Evolutionary conservation across 2,888 invertebrate species (phyloP).

Genomic region (Aporophyla lueneburgensis): DNA sequence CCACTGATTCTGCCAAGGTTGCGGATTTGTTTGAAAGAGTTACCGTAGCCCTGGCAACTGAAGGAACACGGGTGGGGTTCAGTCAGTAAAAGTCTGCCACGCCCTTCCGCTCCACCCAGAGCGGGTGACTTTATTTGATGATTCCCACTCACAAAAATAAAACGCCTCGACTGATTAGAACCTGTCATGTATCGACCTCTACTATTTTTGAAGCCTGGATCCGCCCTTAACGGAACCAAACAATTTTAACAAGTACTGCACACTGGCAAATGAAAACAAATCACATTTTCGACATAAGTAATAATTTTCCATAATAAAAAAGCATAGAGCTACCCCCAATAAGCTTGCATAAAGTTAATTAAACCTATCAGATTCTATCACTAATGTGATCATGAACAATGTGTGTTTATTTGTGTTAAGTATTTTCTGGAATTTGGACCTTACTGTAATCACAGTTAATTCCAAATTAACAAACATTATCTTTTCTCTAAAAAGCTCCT

Average conservation of each 20-base stretch:
- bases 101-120: no score
- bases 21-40: no score
- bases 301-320: not conserved
- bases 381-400: not conserved
- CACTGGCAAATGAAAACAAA: not conserved
- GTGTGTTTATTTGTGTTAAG: not conserved
- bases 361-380: not conserved
- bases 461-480: conserved; percentile 13
- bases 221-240: no score
- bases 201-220: no score
- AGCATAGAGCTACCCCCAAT: not conserved
- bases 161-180: no score
- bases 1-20: no score
- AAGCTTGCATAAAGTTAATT: not conserved
- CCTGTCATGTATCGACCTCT: no score
- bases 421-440: not conserved
- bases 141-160: no score
- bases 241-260: not conserved
- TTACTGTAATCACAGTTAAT: conserved; percentile 6
- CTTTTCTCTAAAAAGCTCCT: not conserved
- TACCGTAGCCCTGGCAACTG: no score
- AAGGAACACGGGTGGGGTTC: no score
- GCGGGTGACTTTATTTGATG: no score
- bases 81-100: no score
- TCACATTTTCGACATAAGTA: not conserved